A percentile compares a stretch with the other conserved stretches of the same genome.
phyloP scores from a whole-genome alignment of 2,113 vertebrate species.

The Rhinopomastus cyanomelas region DNA sequence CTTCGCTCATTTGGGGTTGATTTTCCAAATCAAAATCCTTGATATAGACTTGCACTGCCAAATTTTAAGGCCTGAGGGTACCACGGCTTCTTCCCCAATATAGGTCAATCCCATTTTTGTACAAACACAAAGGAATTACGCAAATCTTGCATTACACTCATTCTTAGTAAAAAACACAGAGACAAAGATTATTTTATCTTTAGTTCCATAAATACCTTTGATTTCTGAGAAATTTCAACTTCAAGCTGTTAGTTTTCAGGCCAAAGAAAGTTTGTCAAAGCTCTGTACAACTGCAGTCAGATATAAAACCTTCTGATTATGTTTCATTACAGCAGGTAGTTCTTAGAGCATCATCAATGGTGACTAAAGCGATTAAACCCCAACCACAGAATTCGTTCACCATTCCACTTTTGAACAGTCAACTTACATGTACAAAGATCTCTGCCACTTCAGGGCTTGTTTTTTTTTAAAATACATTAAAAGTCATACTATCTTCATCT shows the following conservation, averaged over 20 bases:
- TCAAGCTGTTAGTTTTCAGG: neutral
- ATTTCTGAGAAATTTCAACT: neutral
- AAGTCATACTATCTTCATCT: neutral
- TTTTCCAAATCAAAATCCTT: slow-evolving; percentile 31
- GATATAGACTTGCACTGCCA: neutral
- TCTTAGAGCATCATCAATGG: neutral
- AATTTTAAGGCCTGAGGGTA: slow-evolving; percentile 19
- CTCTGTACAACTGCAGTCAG: neutral
- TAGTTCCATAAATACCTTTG: neutral
- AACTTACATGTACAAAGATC: neutral
- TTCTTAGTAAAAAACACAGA: too few species aligned
- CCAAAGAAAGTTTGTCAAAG: neutral
- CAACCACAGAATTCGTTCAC: neutral
- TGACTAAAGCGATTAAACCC: neutral
- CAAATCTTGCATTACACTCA: neutral
- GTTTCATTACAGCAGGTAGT: neutral
- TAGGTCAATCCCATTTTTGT: slow-evolving; percentile 6
- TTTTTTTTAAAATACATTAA: too few species aligned
- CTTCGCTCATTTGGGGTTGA: neutral
- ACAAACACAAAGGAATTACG: neutral
- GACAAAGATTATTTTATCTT: neutral
- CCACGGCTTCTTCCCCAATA: neutral
- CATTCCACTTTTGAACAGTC: neutral
- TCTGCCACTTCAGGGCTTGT: neutral
- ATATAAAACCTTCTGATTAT: neutral